A percentile compares a stretch with the other conserved stretches of the same genome.
Conservation (phyloP, 2,888 invertebrate species). For the Caenorhabditis sp. region DNA sequence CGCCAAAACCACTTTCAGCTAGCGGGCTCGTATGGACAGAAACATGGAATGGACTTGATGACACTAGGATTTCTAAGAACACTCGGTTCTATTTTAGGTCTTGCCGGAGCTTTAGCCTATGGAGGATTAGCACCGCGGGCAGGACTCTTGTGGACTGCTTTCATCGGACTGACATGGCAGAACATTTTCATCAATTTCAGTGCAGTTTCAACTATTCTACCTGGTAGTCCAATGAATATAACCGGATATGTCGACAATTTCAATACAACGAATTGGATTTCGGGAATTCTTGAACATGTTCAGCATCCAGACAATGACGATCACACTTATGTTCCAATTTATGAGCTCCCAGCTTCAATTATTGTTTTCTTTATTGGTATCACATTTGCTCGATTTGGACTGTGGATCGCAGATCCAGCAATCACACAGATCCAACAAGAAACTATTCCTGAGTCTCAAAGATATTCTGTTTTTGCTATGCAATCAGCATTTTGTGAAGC, state of each 20-base stretch:
- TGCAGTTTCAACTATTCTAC: conserved; percentile 54
- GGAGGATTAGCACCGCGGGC: conserved; percentile 37
- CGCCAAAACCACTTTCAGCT: conserved; percentile 53
- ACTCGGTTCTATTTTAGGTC: conserved; percentile 51
- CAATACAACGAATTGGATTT: conserved; percentile 7
- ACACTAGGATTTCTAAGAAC: conserved; percentile 54
- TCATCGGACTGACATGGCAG: conserved; percentile 61
- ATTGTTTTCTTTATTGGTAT: conserved; percentile 66
- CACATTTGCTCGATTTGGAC: conserved; percentile 58
- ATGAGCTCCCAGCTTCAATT: conserved; percentile 40
- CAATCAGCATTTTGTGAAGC: conserved; percentile 56
- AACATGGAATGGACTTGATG: conserved; percentile 53
- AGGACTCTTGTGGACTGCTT: conserved; percentile 57
- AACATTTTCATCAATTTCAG: conserved; percentile 60
- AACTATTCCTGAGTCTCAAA: conserved; percentile 54
- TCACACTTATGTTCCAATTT: conserved; percentile 9
- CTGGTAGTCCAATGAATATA: conserved; percentile 63
- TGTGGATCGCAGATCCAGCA: conserved; percentile 65
- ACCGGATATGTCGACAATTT: conserved; percentile 37
- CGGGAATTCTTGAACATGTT: conserved; percentile 1
- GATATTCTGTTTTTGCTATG: conserved; percentile 58
- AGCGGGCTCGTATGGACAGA: conserved; percentile 56
- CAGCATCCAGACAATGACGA: conserved; percentile 13
- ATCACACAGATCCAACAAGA: conserved; percentile 66
- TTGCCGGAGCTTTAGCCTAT: conserved; percentile 50